A percentile compares a stretch with the other conserved stretches of the same genome.
Conservation (phyloP, 2,113 vertebrate species). For the Cyphomyrus plagiostoma region DNA sequence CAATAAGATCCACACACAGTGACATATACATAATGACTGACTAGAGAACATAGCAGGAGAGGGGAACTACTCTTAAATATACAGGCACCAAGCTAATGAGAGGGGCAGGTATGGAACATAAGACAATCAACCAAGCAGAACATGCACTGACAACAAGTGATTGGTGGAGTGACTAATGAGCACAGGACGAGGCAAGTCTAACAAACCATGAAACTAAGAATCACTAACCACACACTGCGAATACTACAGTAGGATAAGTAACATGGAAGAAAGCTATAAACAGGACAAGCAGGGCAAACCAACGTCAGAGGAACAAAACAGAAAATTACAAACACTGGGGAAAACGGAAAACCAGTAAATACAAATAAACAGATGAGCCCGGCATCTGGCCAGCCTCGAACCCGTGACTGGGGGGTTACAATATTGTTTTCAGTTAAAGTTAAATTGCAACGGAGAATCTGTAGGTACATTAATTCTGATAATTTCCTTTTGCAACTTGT, state of each 20-base stretch:
- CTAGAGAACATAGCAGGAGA: neutral
- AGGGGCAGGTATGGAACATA: neutral
- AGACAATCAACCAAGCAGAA: neutral
- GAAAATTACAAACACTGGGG: no score
- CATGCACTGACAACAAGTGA: neutral
- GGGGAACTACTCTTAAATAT: neutral
- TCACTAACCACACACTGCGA: neutral
- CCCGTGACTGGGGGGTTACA: neutral
- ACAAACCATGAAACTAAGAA: neutral
- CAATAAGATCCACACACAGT: neutral
- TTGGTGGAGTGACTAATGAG: neutral
- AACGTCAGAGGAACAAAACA: no score
- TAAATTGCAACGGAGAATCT: neutral
- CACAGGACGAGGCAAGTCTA: neutral
- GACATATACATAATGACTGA: neutral
- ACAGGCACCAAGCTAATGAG: neutral
- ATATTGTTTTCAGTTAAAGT: neutral
- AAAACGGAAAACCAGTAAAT: no score
- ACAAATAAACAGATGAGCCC: no score
- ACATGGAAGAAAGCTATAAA: no score
- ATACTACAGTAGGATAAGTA: no score
- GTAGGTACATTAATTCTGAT: neutral
- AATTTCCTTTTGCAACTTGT: neutral
- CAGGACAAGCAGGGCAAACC: no score
- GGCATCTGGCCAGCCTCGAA: neutral